Conservation (phyloP, 2,888 invertebrate species). For the Herminia tarsipennalis region DNA sequence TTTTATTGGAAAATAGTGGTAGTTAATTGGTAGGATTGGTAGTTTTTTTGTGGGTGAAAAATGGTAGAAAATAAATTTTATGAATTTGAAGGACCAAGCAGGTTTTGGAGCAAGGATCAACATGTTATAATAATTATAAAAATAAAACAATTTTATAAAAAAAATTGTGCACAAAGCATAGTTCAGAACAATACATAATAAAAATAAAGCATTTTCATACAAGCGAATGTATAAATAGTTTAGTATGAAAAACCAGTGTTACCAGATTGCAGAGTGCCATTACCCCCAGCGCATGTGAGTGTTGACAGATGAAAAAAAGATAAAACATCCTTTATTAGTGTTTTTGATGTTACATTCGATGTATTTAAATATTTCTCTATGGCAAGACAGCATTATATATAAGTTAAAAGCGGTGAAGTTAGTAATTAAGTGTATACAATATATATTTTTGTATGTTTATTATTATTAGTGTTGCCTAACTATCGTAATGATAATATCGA, state of each 20-base stretch:
- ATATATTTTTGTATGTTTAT: too few species aligned
- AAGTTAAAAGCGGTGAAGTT: conserved; percentile 48
- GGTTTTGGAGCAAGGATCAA: too few species aligned
- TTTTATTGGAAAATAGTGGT: too few species aligned
- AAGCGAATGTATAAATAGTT: conserved; percentile 53
- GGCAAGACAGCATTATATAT: conserved; percentile 71
- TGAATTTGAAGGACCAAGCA: too few species aligned
- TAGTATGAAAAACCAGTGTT: conserved; percentile 81
- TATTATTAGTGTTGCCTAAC: too few species aligned
- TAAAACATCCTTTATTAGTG: conserved; percentile 76
- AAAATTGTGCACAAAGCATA: conserved; percentile 28
- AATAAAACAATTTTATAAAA: too few species aligned
- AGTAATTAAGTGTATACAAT: conserved; percentile 36
- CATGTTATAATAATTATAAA: too few species aligned
- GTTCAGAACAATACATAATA: conserved; percentile 29
- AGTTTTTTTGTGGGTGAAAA: too few species aligned
- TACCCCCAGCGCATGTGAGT: conserved; percentile 81
- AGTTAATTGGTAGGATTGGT: too few species aligned
- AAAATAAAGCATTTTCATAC: conserved; percentile 52
- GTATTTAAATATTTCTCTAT: conserved; percentile 36
- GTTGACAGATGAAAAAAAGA: conserved; percentile 81
- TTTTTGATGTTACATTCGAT: conserved; percentile 49
- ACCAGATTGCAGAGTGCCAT: conserved; percentile 84
- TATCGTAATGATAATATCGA: too few species aligned
- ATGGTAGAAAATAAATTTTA: too few species aligned